These are phyloP conservation scores for Camarhynchus parvulus DNA, from an alignment of 2,113 vertebrate genomes.

Conservation along the genomic window DNA sequence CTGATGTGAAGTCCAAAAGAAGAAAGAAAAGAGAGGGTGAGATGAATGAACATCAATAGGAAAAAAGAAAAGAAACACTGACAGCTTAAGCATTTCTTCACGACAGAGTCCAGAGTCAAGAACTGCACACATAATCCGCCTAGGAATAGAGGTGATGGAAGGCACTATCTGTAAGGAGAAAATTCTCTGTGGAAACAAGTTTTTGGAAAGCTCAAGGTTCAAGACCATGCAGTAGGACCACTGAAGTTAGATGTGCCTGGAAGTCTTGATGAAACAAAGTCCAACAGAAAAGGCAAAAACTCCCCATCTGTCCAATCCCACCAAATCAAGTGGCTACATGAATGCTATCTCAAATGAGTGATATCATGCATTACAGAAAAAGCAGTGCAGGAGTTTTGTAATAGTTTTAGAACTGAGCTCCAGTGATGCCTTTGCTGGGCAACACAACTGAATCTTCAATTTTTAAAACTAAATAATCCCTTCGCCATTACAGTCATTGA, in stretches of 20 bases:
- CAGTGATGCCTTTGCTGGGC: not conserved
- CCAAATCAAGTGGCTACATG: not conserved
- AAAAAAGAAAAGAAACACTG: not conserved
- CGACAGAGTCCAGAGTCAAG: not conserved
- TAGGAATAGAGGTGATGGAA: not conserved
- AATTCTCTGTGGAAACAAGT: not conserved
- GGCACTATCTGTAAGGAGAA: not conserved
- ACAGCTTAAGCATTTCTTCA: not conserved
- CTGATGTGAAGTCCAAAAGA: not conserved
- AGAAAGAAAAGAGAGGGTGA: not conserved
- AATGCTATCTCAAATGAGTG: not conserved
- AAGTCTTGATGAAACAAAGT: not conserved
- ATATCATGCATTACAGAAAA: not conserved
- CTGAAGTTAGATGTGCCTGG: not conserved
- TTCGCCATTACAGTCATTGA: not conserved
- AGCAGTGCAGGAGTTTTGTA: not conserved
- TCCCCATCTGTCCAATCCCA: not conserved
- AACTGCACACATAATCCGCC: accelerated
- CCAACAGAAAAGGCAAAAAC: not conserved
- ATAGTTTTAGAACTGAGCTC: not conserved
- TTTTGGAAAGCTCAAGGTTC: not conserved
- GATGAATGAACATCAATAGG: not conserved
- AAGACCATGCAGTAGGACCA: not conserved
- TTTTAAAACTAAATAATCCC: not conserved
- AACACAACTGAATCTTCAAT: not conserved